Conservation (phyloP, 1,140 invertebrate species). For the Aricia agestis region DNA sequence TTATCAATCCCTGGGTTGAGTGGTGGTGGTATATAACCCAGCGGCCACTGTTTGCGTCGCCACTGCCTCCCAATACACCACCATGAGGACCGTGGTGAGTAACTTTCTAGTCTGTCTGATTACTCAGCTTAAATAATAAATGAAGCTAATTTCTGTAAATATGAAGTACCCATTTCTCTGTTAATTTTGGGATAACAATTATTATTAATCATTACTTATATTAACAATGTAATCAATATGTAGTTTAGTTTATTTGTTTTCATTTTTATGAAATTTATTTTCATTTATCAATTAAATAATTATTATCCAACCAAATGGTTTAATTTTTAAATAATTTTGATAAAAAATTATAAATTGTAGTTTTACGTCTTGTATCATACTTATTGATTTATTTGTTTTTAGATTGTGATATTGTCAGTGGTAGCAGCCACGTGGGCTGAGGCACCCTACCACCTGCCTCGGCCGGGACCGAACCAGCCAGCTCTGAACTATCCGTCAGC, state of each 20-base stretch:
- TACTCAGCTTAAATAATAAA: not conserved
- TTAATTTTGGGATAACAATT: not conserved
- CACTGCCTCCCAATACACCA: constrained; percentile 43
- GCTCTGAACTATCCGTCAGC: constrained; percentile 40
- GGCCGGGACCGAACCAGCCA: constrained; percentile 47
- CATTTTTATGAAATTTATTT: no score
- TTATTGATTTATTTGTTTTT: constrained; percentile 29
- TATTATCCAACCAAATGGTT: no score
- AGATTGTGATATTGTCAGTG: constrained; percentile 53
- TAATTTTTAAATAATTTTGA: no score
- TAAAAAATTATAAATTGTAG: no score
- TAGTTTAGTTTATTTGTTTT: no score
- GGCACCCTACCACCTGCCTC: constrained; percentile 57
- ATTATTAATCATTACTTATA: not conserved
- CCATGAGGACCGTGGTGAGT: constrained; percentile 66
- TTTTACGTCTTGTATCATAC: not conserved
- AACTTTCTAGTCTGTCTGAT: constrained; percentile 8
- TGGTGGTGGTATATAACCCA: constrained; percentile 60
- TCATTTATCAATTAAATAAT: no score
- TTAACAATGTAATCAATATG: not conserved
- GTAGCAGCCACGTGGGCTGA: constrained; percentile 50
- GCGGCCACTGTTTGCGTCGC: constrained; percentile 33
- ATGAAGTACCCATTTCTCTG: not conserved
- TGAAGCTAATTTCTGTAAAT: not conserved
- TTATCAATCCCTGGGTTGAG: constrained; percentile 29